Evolutionary conservation across 2,113 vertebrate genomes (phyloP), one percentile per base, ranked within the genome.

Genomic region (Nothocercus julius): DNA sequence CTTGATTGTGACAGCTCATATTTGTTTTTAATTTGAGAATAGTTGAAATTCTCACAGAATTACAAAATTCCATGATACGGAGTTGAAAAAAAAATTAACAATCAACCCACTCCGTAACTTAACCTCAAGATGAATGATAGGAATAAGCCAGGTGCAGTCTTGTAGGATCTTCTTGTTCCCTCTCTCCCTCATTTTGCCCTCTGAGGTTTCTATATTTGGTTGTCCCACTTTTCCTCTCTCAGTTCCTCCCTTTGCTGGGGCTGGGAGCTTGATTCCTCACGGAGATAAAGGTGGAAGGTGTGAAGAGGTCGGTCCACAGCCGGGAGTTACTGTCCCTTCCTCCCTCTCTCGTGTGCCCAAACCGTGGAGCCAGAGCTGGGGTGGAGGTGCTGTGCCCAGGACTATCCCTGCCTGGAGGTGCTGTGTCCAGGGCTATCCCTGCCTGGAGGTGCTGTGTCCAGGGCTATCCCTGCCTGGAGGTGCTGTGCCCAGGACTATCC

Each of bases 311-410:
- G 25, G 20, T 21, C 30, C 2, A 3, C 3, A 1, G 77, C 24
- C 30, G 5, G 20, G 15, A 18, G 27, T 13, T n/a, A 8, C 15
- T 6, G 0, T 13, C 14, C 9, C 20, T 34, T 54, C 36, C 59
- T 4, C 0, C 8, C 32, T 42, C 3, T 3, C 13, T 25, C 40
- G 7, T 1, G 4, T 20, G 25, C 25, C 11, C 34, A 40, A 18
- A 13, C 28, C n/a, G 15, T 54, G 53, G 44, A 70, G 28, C 34
- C 8, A 30, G 7, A 9, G 6, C 2, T 34, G 1, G 42, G 15
- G 47, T 32, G 21, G 13, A 42, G 27, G 19, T 2, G 2, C 11
- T 0, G 0, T 28, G n/a, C 36, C 72, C 14, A 1, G 17, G 34
- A 49, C 42, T 36, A 17, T 28, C 25, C 45, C 45, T 51, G 47